phyloP scores from a whole-genome alignment of 2,888 invertebrate species.

The Eristalinus aeneus region DNA sequence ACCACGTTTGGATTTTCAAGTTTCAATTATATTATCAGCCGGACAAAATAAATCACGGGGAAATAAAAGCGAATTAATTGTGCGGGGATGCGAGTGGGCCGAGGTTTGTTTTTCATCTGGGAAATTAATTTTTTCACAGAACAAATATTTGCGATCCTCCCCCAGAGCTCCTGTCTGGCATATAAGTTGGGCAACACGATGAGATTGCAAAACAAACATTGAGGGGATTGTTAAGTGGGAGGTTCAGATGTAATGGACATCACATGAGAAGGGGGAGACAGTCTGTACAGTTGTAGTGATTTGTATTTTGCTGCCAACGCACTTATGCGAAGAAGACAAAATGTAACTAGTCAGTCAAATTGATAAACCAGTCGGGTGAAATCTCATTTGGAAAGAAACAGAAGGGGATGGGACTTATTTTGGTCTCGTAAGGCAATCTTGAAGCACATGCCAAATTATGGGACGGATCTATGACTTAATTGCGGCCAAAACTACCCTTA shows the following conservation, averaged over 20 bases:
- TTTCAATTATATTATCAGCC: slow-evolving; percentile 38
- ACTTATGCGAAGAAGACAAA: background rate
- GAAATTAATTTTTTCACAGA: slow-evolving; percentile 5
- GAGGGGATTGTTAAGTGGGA: background rate
- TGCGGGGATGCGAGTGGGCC: background rate
- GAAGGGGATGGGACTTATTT: too few relatives aligned
- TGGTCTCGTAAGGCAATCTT: too few relatives aligned
- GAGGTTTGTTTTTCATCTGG: slow-evolving; percentile 4
- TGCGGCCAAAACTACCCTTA: too few relatives aligned
- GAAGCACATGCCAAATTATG: too few relatives aligned
- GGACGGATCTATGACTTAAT: too few relatives aligned
- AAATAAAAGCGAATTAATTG: background rate
- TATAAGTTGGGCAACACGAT: background rate
- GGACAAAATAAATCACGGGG: background rate
- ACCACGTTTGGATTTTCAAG: slow-evolving; percentile 34
- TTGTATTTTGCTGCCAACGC: background rate
- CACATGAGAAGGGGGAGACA: background rate
- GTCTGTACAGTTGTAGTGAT: background rate
- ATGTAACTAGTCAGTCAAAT: too few relatives aligned
- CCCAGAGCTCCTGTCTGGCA: background rate
- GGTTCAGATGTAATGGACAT: background rate
- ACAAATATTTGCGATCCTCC: background rate
- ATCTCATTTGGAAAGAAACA: too few relatives aligned
- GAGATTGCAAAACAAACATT: slow-evolving; percentile 1
- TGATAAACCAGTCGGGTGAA: too few relatives aligned